These are phyloP conservation scores for Poecilia gillii DNA, from an alignment of 2,797 vertebrate genomes.

Conservation along the genomic window DNA sequence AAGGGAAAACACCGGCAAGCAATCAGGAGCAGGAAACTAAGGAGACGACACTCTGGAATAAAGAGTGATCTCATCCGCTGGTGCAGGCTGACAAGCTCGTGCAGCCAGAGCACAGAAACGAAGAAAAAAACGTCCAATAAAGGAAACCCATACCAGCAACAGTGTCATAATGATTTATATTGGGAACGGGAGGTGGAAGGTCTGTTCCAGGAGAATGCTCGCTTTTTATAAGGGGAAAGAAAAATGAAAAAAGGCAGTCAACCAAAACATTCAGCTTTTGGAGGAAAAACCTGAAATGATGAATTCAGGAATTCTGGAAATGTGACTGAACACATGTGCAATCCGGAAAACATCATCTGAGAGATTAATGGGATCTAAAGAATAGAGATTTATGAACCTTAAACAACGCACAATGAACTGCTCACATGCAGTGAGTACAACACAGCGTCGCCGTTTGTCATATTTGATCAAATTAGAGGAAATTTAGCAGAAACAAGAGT, in stretches of 20 bases:
- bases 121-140: slow-evolving; percentile 14
- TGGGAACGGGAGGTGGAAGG: slow-evolving; percentile 15
- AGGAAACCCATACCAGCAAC: slow-evolving; percentile 19
- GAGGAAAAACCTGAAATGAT: slow-evolving; percentile 20
- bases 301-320: slow-evolving; percentile 18
- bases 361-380: not conserved
- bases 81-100: slow-evolving; percentile 23
- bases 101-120: slow-evolving; percentile 23
- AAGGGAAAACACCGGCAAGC: slow-evolving; percentile 31
- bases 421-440: not conserved
- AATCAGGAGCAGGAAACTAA: slow-evolving; percentile 46
- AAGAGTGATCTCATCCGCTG: slow-evolving; percentile 11
- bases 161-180: slow-evolving; percentile 54
- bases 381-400: not conserved
- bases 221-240: slow-evolving; percentile 27
- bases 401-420: not conserved
- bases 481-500: slow-evolving; percentile 8
- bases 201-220: slow-evolving; percentile 29
- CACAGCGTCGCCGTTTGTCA: not conserved
- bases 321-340: not conserved
- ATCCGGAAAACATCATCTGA: not conserved
- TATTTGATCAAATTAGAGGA: not conserved
- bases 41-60: slow-evolving; percentile 26
- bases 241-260: slow-evolving; percentile 31
- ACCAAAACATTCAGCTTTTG: slow-evolving; percentile 25